Evolutionary conservation across 2,113 vertebrate genomes (phyloP).

Genomic region (Chlorodrepanis virens): DNA sequence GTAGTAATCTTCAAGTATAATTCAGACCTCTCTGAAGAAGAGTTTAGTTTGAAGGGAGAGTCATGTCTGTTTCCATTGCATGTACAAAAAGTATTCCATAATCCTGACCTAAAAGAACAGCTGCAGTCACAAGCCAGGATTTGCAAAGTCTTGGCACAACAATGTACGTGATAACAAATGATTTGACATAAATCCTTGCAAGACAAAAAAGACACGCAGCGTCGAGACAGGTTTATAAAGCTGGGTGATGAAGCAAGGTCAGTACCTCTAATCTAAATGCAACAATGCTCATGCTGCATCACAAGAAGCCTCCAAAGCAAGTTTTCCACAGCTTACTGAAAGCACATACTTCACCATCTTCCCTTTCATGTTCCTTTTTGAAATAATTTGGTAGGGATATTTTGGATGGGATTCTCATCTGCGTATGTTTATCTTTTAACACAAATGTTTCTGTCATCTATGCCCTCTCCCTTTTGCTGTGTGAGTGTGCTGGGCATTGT

Average conservation of each 20-base stretch:
- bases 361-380: neutral
- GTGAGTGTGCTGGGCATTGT: neutral
- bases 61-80: neutral
- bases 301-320: neutral
- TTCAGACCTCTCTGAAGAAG: neutral
- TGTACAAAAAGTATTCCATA: neutral
- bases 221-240: conserved; percentile 1
- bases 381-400: conserved; percentile 8
- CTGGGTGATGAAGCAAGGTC: neutral
- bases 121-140: conserved; percentile 8
- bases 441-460: neutral
- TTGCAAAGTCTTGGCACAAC: conserved; percentile 31
- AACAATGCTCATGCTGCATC: neutral
- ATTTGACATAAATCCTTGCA: conserved; percentile 32
- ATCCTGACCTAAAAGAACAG: neutral
- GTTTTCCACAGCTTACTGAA: neutral
- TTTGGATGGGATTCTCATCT: neutral
- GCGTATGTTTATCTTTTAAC: neutral
- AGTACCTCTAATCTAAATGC: neutral
- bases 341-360: neutral
- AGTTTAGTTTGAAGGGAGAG: neutral
- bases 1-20: neutral
- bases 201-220: neutral
- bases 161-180: neutral
- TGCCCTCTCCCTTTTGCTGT: neutral